Percentiles rank a stretch among this genome's conserved stretches.
These are phyloP conservation scores for Ganaspis sp. DNA, from an alignment of 1,140 invertebrate species.

Conservation along the genomic window DNA sequence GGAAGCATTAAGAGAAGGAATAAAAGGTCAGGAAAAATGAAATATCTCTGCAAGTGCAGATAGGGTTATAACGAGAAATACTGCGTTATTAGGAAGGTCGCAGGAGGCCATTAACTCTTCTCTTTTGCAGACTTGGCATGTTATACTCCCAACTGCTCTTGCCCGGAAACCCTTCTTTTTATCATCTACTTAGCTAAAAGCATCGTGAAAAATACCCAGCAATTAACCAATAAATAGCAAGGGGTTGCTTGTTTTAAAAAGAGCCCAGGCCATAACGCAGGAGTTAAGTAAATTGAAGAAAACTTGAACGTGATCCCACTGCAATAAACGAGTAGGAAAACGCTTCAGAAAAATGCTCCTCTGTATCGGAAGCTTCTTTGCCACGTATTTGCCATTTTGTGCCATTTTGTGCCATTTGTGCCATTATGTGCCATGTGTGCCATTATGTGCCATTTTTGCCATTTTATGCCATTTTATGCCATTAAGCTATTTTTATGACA, in stretches of 20 bases:
- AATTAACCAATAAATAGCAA: conserved; percentile 59
- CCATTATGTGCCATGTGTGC: too few relatives aligned
- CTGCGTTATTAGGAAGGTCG: conserved; percentile 38
- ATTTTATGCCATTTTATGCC: too few relatives aligned
- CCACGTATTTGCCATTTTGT: too few relatives aligned
- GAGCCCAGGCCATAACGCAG: not conserved
- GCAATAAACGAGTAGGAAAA: too few relatives aligned
- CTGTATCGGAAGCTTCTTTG: too few relatives aligned
- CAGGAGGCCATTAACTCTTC: conserved; percentile 48
- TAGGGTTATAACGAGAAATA: conserved; percentile 41
- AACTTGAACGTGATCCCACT: not conserved
- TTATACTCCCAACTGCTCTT: not conserved
- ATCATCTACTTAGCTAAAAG: conserved; percentile 58
- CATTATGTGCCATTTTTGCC: too few relatives aligned
- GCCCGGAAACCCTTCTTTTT: conserved; percentile 40
- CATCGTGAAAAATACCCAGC: conserved; percentile 53
- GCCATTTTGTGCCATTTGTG: too few relatives aligned
- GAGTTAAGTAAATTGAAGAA: not conserved
- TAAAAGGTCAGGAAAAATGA: conserved; percentile 2
- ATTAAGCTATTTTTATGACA: too few relatives aligned
- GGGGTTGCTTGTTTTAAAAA: not conserved
- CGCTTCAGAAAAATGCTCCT: too few relatives aligned
- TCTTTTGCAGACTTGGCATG: conserved; percentile 14
- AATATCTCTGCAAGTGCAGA: conserved; percentile 25
- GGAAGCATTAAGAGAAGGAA: conserved; percentile 12